A percentile compares a stretch with the other conserved stretches of the same genome.
phyloP scores from a whole-genome alignment of 2,888 invertebrate species.

The Synanthedon tipuliformis region DNA sequence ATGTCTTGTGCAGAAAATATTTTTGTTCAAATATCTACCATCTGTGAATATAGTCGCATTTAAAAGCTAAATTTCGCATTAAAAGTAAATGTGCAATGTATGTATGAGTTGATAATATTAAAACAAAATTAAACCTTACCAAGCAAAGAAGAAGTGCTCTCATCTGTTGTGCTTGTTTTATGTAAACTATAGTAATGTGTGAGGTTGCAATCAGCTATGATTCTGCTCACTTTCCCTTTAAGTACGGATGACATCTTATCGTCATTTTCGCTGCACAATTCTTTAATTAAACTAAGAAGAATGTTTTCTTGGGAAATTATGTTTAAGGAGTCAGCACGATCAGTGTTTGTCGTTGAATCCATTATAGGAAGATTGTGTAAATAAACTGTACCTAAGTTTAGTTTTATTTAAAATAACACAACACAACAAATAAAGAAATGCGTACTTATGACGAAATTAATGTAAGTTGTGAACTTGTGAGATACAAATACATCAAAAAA shows the following conservation, averaged over 20 bases:
- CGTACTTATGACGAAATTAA: not conserved
- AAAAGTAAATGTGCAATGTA: too few species aligned
- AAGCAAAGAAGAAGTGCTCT: slow-evolving; percentile 47
- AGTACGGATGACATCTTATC: slow-evolving; percentile 34
- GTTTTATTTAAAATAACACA: not conserved
- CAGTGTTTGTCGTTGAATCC: slow-evolving; percentile 42
- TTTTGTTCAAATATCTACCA: too few species aligned
- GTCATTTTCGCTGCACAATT: slow-evolving; percentile 31
- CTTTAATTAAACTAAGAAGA: slow-evolving; percentile 46
- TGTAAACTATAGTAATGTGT: slow-evolving; percentile 50
- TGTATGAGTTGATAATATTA: not conserved
- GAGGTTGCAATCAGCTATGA: slow-evolving; percentile 52
- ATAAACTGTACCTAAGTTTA: not conserved
- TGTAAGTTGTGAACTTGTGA: too few species aligned
- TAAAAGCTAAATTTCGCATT: too few species aligned
- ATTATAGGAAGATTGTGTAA: slow-evolving; percentile 14
- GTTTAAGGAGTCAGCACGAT: slow-evolving; percentile 21
- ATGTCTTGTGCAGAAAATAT: too few species aligned
- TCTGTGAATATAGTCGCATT: too few species aligned
- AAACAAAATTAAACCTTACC: slow-evolving; percentile 27
- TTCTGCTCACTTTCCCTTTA: slow-evolving; percentile 45
- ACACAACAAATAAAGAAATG: not conserved
- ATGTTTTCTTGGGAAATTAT: slow-evolving; percentile 41
- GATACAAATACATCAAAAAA: not conserved
- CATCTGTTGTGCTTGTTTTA: slow-evolving; percentile 47